phyloP scores from a whole-genome alignment of 2,797 vertebrate genomes.

The Eulemur mongoz region DNA sequence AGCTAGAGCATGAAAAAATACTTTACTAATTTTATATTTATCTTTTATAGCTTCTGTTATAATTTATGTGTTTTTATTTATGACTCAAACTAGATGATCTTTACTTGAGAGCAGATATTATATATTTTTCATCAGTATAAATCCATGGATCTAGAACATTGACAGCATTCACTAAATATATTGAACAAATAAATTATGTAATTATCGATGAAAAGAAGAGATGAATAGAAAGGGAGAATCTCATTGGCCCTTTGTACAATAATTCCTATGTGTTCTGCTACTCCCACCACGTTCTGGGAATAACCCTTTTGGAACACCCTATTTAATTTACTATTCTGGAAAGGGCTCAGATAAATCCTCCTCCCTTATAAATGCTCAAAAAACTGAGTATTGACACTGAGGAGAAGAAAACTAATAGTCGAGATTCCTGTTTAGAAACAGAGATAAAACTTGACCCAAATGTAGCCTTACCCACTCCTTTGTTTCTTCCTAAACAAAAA shows the following conservation, averaged over 20 bases:
- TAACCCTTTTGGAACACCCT: not conserved
- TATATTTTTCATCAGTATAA: not conserved
- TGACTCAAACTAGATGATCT: not conserved
- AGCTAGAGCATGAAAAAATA: not conserved
- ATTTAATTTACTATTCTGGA: not conserved
- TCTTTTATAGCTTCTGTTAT: not conserved
- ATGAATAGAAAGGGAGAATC: not conserved
- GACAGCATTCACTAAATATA: not conserved
- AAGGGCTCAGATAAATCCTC: not conserved
- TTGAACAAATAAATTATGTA: not conserved
- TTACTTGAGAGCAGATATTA: not conserved
- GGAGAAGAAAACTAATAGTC: not conserved
- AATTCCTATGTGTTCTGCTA: not conserved
- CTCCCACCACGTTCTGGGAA: not conserved
- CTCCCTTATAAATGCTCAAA: not conserved
- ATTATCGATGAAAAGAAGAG: not conserved
- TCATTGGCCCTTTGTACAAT: not conserved
- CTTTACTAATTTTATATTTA: not conserved
- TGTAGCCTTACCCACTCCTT: not conserved
- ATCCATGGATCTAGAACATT: not conserved
- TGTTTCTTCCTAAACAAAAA: not conserved
- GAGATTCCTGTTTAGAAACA: not conserved
- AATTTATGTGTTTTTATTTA: not conserved
- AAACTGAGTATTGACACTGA: not conserved
- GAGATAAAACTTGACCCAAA: not conserved